Conservation (phyloP, 2,888 invertebrate genomes). For the Pegoplata infirma region DNA sequence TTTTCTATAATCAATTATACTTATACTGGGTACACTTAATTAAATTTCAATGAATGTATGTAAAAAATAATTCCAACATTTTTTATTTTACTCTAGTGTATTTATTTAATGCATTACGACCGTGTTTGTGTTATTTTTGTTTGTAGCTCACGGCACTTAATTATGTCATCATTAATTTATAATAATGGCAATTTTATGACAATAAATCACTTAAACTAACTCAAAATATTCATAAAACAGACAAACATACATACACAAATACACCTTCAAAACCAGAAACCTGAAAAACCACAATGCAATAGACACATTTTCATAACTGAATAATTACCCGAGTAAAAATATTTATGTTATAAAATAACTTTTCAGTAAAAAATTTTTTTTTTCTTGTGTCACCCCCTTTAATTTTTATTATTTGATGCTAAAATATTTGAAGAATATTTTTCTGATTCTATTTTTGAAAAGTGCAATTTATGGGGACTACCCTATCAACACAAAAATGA, state of each 20-base stretch:
- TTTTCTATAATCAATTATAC: too few species aligned
- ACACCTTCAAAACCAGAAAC: slow-evolving; percentile 14
- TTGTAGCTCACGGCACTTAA: slow-evolving; percentile 65
- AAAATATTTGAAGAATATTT: too few species aligned
- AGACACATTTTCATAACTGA: slow-evolving; percentile 14
- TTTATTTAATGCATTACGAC: background rate
- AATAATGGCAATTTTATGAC: slow-evolving; percentile 72
- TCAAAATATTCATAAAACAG: background rate
- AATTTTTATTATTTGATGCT: too few species aligned
- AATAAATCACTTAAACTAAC: slow-evolving; percentile 72
- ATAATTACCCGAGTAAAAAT: too few species aligned
- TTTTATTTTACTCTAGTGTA: background rate
- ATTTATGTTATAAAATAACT: too few species aligned
- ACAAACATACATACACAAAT: slow-evolving; percentile 54
- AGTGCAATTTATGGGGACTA: too few species aligned
- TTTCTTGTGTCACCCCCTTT: too few species aligned
- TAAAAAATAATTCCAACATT: background rate
- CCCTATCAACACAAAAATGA: too few species aligned
- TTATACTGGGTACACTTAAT: too few species aligned
- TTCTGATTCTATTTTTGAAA: too few species aligned
- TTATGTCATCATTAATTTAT: slow-evolving; percentile 73
- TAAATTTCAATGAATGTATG: background rate
- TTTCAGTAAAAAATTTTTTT: too few species aligned
- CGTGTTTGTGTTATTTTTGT: background rate
- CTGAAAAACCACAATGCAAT: slow-evolving; percentile 16